Conservation (phyloP, 2,113 vertebrate genomes). For the Vulpes vulpes region DNA sequence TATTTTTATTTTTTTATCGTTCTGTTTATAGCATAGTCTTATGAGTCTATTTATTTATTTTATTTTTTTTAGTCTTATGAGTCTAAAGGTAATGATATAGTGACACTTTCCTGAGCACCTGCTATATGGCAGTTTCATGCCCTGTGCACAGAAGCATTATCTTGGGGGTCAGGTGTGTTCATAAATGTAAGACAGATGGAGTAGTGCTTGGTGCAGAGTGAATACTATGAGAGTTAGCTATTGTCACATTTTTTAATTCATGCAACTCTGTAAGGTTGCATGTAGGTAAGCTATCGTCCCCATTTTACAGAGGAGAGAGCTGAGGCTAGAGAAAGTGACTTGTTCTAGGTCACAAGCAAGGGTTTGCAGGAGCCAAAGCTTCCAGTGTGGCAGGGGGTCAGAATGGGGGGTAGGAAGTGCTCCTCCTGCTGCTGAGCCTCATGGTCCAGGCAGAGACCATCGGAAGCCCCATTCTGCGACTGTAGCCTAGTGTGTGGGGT, state of each 20-base stretch:
- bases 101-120: neutral
- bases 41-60: neutral
- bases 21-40: neutral
- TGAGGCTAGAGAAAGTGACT: constrained; percentile 54
- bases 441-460: neutral
- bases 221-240: neutral
- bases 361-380: constrained; percentile 16
- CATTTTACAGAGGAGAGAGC: constrained; percentile 42
- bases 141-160: neutral
- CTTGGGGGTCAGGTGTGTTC: neutral
- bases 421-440: neutral
- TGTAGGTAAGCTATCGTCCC: neutral
- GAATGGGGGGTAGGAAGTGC: too few species aligned
- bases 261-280: neutral
- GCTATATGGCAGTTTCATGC: neutral
- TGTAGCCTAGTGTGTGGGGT: neutral
- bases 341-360: neutral
- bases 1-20: too few species aligned
- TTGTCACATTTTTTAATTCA: neutral
- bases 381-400: neutral
- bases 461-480: neutral
- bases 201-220: neutral
- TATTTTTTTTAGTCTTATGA: neutral
- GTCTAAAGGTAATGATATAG: neutral
- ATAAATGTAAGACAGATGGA: neutral